These are phyloP conservation scores for Harpagus bidentatus DNA, from an alignment of 2,113 vertebrate genomes.

Conservation along the genomic window DNA sequence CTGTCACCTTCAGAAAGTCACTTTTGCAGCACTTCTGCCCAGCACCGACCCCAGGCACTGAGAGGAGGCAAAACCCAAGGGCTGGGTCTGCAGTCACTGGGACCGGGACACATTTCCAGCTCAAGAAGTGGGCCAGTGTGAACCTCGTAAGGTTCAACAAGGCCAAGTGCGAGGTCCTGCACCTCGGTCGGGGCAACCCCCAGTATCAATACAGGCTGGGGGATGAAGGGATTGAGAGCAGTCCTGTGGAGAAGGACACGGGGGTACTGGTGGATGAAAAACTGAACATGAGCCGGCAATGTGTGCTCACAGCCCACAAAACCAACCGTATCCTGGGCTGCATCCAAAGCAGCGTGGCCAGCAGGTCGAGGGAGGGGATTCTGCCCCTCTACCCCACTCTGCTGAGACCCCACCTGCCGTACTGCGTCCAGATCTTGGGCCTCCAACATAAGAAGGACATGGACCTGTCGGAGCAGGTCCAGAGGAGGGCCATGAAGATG, in stretches of 20 bases:
- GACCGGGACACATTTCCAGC: not conserved
- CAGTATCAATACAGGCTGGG: not conserved
- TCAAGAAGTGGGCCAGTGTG: not conserved
- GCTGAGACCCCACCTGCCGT: too few species aligned
- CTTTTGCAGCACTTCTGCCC: not conserved
- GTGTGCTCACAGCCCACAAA: too few species aligned
- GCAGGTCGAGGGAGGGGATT: too few species aligned
- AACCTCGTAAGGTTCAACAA: not conserved
- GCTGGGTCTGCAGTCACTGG: not conserved
- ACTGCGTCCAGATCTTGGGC: too few species aligned
- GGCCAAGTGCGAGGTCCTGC: not conserved
- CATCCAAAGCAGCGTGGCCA: too few species aligned
- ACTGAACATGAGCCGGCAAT: too few species aligned
- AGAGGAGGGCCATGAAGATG: too few species aligned
- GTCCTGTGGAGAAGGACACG: not conserved
- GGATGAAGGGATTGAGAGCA: not conserved
- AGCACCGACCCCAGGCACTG: not conserved
- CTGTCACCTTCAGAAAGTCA: conserved; percentile 11
- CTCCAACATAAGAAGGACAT: too few species aligned
- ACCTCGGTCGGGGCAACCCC: not conserved
- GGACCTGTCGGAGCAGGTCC: too few species aligned
- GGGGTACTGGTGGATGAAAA: too few species aligned
- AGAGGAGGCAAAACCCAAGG: not conserved
- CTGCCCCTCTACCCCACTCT: too few species aligned
- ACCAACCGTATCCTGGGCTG: too few species aligned